These are phyloP conservation scores for Crossocerus cetratus DNA, from an alignment of 2,888 invertebrate genomes.

Conservation along the genomic window DNA sequence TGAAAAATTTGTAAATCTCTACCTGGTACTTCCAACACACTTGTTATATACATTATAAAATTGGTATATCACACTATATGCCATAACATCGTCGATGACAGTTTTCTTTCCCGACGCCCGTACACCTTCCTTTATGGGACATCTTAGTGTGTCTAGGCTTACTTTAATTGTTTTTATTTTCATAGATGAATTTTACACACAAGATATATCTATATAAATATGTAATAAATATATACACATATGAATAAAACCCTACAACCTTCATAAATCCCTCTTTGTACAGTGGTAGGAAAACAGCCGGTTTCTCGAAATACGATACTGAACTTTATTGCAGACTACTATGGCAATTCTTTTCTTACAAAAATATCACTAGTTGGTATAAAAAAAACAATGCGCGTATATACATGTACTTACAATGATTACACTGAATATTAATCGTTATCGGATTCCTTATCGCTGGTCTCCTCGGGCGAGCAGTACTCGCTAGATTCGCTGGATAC, in stretches of 20 bases:
- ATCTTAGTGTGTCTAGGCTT: slow-evolving; percentile 61
- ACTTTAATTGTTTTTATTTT: slow-evolving; percentile 73
- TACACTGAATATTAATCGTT: no score
- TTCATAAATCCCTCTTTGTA: slow-evolving; percentile 55
- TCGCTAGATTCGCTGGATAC: neutral
- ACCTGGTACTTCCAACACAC: slow-evolving; percentile 51
- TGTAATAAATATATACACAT: slow-evolving; percentile 72
- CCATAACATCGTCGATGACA: slow-evolving; percentile 47
- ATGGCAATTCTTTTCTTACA: no score
- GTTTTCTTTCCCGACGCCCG: slow-evolving; percentile 46
- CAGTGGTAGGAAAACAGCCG: slow-evolving; percentile 1
- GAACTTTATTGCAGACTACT: no score
- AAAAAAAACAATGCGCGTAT: no score
- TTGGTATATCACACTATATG: slow-evolving; percentile 51
- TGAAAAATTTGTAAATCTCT: slow-evolving; percentile 50
- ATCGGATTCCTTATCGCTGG: no score
- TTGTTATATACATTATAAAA: slow-evolving; percentile 52
- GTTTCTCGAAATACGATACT: no score
- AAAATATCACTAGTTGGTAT: no score
- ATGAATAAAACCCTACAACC: slow-evolving; percentile 71
- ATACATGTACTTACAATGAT: no score
- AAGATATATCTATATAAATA: slow-evolving; percentile 72
- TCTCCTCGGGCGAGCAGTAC: no score
- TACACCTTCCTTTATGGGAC: slow-evolving; percentile 41
- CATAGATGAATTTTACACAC: slow-evolving; percentile 74